Conservation (phyloP, 2,797 vertebrate species). For the Serranus cabrilla region DNA sequence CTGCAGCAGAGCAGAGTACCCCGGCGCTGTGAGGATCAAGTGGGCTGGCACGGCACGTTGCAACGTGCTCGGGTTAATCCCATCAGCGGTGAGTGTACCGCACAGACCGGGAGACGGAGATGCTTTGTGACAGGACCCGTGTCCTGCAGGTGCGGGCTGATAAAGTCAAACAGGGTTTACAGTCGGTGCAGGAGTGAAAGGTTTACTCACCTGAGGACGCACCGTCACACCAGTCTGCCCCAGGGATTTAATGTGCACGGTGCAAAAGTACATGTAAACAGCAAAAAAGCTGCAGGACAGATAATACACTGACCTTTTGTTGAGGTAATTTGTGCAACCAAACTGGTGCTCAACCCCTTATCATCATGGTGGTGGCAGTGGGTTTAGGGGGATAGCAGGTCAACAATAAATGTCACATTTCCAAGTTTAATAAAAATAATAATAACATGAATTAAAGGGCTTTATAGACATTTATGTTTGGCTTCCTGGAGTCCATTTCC, state of each 20-base stretch:
- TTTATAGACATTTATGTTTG: too few relatives aligned
- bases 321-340: too few relatives aligned
- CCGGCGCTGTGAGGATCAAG: constrained; percentile 56
- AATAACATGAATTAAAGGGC: too few relatives aligned
- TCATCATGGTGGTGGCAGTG: too few relatives aligned
- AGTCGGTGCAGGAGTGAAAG: neutral
- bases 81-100: constrained; percentile 33
- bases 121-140: constrained; percentile 58
- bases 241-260: neutral
- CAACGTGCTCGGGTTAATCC: constrained; percentile 86
- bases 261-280: too few relatives aligned
- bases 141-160: constrained; percentile 28
- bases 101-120: constrained; percentile 27
- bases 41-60: constrained; percentile 81
- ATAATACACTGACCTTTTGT: too few relatives aligned
- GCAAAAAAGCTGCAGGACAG: too few relatives aligned
- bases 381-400: too few relatives aligned
- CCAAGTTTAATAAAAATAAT: too few relatives aligned
- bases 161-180: constrained; percentile 45
- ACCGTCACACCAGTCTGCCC: constrained; percentile 10
- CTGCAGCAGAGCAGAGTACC: neutral
- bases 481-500: too few relatives aligned
- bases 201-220: constrained; percentile 32
- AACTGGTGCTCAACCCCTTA: too few relatives aligned
- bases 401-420: too few relatives aligned